Base-by-base conservation (phyloP, 1,140 invertebrate genomes). In the Cataglyphis hispanica region DNA sequence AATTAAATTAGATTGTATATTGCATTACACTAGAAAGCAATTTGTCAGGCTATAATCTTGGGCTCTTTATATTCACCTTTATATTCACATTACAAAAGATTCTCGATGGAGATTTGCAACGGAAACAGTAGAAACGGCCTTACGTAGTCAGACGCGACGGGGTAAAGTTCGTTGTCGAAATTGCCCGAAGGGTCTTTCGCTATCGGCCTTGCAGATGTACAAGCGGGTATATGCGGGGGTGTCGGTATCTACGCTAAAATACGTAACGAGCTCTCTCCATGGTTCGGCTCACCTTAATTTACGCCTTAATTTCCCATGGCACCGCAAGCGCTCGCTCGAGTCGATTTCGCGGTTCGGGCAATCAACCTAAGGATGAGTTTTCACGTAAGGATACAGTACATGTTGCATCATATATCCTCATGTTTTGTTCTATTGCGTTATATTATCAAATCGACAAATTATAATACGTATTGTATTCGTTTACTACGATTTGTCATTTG, bases 301-400 rank as follows among this genome's bases (percentile, higher is more conserved):
- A 69, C 46, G 43, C 58, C 46, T 69, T 70, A 86, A 86, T 86
- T 81, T 78, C 63, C 84, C 84, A 66, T 85, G 83, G 61, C 61
- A 50, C 61, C 43, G 61, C 34, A n/a, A 64, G 72, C 46, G 43
- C 63, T 63, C 50, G 76, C 37, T 74, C 27, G 46, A 77, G 40
- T 67, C 34, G 61, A 58, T 84, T 40, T 67, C 50, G 46, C 34
- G 67, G 50, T 25, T 74, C n/a, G 56, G 37, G 67, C 67, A 72
- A 74, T 83, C 78, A 83, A 83, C 67, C n/a, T 72, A 83, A 72
- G 37, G 19, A 58, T 43, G 31, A 37, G 34, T 37, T 83, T 74
- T 31, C 31, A 37, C 31, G 19, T 67, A 50, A 4, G 13, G 13
- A 50, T 3, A n/a, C n/a, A n/a, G 13, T 50, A 37, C 40, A n/a